A percentile compares a stretch with the other conserved stretches of the same genome.
phyloP scores from a whole-genome alignment of 2,888 invertebrate species.

The Miltochrista miniata region DNA sequence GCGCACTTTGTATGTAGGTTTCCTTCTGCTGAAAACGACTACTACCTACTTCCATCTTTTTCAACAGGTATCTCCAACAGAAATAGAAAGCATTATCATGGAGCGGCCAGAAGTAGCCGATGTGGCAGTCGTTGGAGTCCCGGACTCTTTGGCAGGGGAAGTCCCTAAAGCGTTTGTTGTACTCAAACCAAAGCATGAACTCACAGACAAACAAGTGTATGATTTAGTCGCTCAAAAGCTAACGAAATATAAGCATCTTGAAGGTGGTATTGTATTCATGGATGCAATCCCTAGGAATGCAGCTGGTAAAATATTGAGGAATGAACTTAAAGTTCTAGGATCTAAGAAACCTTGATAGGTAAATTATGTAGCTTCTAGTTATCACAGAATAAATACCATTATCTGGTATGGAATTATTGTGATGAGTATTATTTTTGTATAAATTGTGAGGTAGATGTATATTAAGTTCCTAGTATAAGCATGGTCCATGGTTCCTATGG shows the following conservation, averaged over 20 bases:
- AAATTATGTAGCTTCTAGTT: too few species aligned
- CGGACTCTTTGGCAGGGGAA: slow-evolving; percentile 88
- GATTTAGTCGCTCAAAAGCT: slow-evolving; percentile 86
- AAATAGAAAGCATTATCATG: slow-evolving; percentile 90
- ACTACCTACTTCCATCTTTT: neutral
- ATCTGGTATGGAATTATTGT: too few species aligned
- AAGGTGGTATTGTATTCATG: slow-evolving; percentile 88
- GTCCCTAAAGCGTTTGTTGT: slow-evolving; percentile 90
- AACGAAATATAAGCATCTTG: slow-evolving; percentile 88
- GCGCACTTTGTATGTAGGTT: too few species aligned
- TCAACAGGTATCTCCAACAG: slow-evolving; percentile 91
- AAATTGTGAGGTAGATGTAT: neutral
- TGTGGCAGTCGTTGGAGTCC: slow-evolving; percentile 91
- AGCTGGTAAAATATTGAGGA: slow-evolving; percentile 90
- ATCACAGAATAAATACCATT: too few species aligned
- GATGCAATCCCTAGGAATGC: slow-evolving; percentile 89
- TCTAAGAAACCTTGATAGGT: slow-evolving; percentile 28
- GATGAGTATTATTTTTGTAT: slow-evolving; percentile 30
- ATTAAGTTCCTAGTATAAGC: too few species aligned
- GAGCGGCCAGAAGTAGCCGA: slow-evolving; percentile 89
- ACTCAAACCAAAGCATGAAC: slow-evolving; percentile 76
- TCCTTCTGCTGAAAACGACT: too few species aligned
- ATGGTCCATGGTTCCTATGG: too few species aligned
- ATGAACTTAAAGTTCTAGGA: slow-evolving; percentile 84
- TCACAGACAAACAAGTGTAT: slow-evolving; percentile 83